Evolutionary conservation across 1,140 invertebrate genomes (phyloP).

Genomic region (Daktulosphaira vitifoliae): DNA sequence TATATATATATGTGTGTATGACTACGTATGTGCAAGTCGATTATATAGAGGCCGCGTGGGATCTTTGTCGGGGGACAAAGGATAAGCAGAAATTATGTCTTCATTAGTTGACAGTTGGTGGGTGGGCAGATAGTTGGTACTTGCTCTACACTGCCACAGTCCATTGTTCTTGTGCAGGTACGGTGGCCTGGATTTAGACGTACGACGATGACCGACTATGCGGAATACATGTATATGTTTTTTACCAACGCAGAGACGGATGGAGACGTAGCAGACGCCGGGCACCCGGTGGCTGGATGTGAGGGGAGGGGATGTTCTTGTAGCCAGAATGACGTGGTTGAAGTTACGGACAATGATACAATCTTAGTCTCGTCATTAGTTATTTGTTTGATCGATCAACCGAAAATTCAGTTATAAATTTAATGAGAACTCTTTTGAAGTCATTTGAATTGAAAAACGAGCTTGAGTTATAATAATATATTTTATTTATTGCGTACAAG

Average conservation of each 20-base stretch:
- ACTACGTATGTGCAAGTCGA: no score
- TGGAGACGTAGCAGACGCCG: slow-evolving; percentile 10
- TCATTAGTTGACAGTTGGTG: slow-evolving; percentile 33
- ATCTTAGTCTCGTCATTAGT: background rate
- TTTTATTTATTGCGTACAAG: no score
- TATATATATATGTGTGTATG: no score
- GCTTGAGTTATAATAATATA: no score
- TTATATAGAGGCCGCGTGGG: background rate
- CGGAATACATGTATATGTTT: slow-evolving; percentile 1
- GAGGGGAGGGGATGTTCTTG: no score
- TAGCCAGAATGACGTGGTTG: background rate
- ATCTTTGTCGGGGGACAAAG: slow-evolving; percentile 27
- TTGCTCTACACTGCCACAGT: background rate
- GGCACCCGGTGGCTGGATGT: background rate
- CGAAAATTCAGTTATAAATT: no score
- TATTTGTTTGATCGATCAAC: no score
- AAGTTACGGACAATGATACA: background rate
- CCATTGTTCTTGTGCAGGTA: slow-evolving; percentile 22
- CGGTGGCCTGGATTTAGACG: slow-evolving; percentile 30
- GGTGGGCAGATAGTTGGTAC: background rate
- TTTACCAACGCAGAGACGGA: background rate
- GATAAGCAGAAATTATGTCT: slow-evolving; percentile 30
- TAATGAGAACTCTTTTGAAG: no score
- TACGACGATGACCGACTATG: slow-evolving; percentile 13
- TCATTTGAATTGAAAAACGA: no score